Base-by-base conservation (phyloP, 2,113 vertebrate genomes). In the Hucho hucho region DNA sequence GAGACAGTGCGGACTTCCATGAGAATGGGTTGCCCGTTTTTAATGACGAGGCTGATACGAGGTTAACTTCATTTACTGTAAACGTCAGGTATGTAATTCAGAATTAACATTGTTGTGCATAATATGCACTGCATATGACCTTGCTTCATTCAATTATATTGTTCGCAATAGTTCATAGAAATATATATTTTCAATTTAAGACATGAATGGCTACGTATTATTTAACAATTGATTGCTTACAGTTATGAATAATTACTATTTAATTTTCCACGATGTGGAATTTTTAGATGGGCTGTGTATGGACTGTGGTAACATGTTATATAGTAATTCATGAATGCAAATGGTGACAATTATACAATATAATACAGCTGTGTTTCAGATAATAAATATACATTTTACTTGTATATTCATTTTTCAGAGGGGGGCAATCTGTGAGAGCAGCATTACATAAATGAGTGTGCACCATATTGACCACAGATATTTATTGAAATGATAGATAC, bases 1-100 rank as follows among this genome's bases (percentile, higher is more conserved):
- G 87, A 86, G 82, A 86, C 85, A 66, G 49, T 72, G 11, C 82
- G 83, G 85, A 89, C 81, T 77, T 73, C 66, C 3, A 28, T 43
- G 20, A 43, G 20, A 69, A 69, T 43, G 79, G 66, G 79, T 43
- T 1, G 66, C 77, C 76, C 47, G 68, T 3, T 70, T 76, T 84
- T 67, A 85, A 76, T 76, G 78, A 75, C 81, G 70, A 79, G 79
- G 72, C 78, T 81, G 73, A 24, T 20, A 72, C 75, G 14, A 73
- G 74, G 46, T 69, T 89, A 80, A 90, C 83, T 82, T 78, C 69
- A 79, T 79, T 84, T 73, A 82, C 72, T 72, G 3, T 2, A 70
- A 24, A 67, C 75, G 75, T 16, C 77, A 88, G 90, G 90, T 91
- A 46, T 2, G 58, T 53, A 11, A n/a, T 37, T 37, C 13, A 67